These are phyloP conservation scores for Chironomus tepperi DNA, from an alignment of 1,140 invertebrate genomes.

Conservation along the genomic window DNA sequence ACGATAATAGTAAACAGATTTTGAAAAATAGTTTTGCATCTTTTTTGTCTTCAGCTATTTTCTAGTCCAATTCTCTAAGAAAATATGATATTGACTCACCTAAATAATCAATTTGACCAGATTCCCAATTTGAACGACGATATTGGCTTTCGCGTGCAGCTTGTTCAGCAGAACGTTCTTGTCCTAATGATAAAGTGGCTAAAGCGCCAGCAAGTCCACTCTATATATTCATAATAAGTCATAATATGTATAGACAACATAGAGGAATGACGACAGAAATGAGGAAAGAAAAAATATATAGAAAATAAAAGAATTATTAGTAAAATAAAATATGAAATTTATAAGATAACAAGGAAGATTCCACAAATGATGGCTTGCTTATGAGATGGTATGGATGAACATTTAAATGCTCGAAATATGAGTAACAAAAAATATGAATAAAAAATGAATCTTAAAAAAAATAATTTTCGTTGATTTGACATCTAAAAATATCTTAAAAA, in stretches of 20 bases:
- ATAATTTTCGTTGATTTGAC: not conserved
- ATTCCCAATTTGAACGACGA: constrained; percentile 82
- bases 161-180: constrained; percentile 50
- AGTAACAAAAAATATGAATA: too few species aligned
- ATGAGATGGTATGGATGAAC: not conserved
- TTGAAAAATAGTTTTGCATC: too few species aligned
- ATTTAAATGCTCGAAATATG: too few species aligned
- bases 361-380: constrained; percentile 12
- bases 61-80: too few species aligned
- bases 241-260: not conserved
- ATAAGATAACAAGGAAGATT: not conserved
- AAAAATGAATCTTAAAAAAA: not conserved
- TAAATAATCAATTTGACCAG: constrained; percentile 87
- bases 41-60: too few species aligned
- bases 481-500: not conserved
- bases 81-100: too few species aligned
- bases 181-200: constrained; percentile 60
- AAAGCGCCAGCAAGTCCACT: constrained; percentile 71
- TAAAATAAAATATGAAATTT: not conserved
- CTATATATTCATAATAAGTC: constrained; percentile 51
- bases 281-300: not conserved
- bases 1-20: too few species aligned
- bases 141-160: constrained; percentile 63
- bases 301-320: not conserved
- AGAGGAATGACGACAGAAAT: not conserved